Conservation (phyloP, 1,140 invertebrate species). For the Camponotus floridanus region DNA sequence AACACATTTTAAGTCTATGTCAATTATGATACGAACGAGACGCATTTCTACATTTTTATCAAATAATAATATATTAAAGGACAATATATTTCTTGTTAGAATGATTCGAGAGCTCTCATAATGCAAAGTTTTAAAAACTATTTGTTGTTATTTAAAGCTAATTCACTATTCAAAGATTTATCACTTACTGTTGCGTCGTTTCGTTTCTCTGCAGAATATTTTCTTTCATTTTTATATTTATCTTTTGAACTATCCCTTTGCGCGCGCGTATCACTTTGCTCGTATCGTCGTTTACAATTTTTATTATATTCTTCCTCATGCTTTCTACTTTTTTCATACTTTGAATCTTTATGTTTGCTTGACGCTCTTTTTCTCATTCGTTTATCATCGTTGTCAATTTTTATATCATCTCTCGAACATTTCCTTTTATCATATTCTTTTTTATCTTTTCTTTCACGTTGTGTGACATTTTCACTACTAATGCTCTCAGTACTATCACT, state of each 20-base stretch:
- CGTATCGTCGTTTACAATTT: slow-evolving; percentile 15
- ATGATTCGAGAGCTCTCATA: no score
- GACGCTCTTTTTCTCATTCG: slow-evolving; percentile 21
- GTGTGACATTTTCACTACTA: slow-evolving; percentile 46
- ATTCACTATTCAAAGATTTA: background rate
- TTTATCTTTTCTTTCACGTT: slow-evolving; percentile 25
- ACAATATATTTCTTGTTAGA: background rate
- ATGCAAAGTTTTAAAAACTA: background rate
- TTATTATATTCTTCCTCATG: background rate
- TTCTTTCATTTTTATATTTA: slow-evolving; percentile 40
- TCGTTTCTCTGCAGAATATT: background rate
- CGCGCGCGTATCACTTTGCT: background rate
- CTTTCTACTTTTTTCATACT: slow-evolving; percentile 6
- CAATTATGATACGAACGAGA: background rate
- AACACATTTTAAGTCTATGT: slow-evolving; percentile 12
- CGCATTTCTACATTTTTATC: background rate
- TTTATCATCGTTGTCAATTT: slow-evolving; percentile 40
- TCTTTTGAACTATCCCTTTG: background rate
- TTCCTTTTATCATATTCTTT: slow-evolving; percentile 38
- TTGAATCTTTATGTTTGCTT: slow-evolving; percentile 54
- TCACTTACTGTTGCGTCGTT: slow-evolving; percentile 7
- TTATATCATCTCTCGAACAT: slow-evolving; percentile 26
- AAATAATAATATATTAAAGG: background rate
- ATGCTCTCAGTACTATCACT: slow-evolving; percentile 30
- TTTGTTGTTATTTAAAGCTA: background rate